Evolutionary conservation across 2,797 vertebrate genomes (phyloP).

Genomic region (Gobio occitaniae): DNA sequence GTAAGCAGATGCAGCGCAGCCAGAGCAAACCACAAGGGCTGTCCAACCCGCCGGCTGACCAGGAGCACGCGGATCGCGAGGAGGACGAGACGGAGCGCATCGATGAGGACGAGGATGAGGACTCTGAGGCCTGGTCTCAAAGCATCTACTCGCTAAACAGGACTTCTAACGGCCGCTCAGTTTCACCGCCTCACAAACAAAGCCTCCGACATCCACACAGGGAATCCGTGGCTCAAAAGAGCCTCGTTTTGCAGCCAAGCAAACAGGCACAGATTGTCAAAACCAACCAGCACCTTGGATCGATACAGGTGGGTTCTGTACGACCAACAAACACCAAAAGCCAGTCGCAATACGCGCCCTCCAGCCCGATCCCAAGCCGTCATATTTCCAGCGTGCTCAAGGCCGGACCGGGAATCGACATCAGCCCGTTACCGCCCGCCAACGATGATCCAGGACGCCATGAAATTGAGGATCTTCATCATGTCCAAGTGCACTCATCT

Average conservation of each 20-base stretch:
- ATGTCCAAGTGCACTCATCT: slow-evolving; percentile 68
- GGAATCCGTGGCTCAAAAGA: slow-evolving; percentile 73
- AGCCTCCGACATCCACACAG: slow-evolving; percentile 65
- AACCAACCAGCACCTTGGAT: slow-evolving; percentile 91
- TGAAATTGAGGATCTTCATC: slow-evolving; percentile 68
- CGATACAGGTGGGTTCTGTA: slow-evolving; percentile 74
- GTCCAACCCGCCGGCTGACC: slow-evolving; percentile 73
- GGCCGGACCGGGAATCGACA: slow-evolving; percentile 80
- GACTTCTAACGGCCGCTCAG: slow-evolving; percentile 62
- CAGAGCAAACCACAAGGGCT: slow-evolving; percentile 85
- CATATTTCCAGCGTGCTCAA: slow-evolving; percentile 76
- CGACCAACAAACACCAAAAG: slow-evolving; percentile 70
- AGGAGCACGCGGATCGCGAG: slow-evolving; percentile 83
- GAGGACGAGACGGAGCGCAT: slow-evolving; percentile 73
- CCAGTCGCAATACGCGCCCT: slow-evolving; percentile 82
- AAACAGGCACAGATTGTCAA: slow-evolving; percentile 98
- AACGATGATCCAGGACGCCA: slow-evolving; percentile 63
- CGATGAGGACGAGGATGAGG: slow-evolving; percentile 79
- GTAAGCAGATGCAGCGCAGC: slow-evolving; percentile 89
- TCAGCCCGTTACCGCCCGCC: slow-evolving; percentile 72
- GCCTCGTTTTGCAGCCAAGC: slow-evolving; percentile 86
- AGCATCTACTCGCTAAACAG: slow-evolving; percentile 76
- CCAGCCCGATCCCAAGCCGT: slow-evolving; percentile 84
- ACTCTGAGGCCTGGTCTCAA: slow-evolving; percentile 75
- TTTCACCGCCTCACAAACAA: slow-evolving; percentile 70